Evolutionary conservation across 2,888 invertebrate genomes (phyloP).

Genomic region (Drosophila helvetica): DNA sequence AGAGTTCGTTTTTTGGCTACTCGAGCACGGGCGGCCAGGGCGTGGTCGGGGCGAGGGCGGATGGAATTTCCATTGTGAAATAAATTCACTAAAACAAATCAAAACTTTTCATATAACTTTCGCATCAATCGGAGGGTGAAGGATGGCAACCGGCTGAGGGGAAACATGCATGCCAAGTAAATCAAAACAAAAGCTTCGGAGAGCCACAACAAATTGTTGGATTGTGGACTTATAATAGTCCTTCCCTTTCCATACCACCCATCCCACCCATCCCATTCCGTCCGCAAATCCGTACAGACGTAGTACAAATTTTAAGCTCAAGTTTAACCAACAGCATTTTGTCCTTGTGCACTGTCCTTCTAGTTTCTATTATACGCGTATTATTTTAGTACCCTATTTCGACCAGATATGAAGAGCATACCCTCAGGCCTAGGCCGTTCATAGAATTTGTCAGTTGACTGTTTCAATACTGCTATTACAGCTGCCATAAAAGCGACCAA

Average conservation of each 20-base stretch:
- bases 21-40: constrained; percentile 12
- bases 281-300: constrained; percentile 32
- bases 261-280: background rate
- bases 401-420: background rate
- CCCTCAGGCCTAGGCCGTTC: too few species aligned
- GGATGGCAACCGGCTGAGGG: background rate
- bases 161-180: constrained; percentile 56
- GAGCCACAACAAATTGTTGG: constrained; percentile 37
- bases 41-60: constrained; percentile 7
- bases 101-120: constrained; percentile 80
- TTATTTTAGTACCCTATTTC: constrained; percentile 1
- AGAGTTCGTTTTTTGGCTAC: constrained; percentile 44
- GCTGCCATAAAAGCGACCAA: too few species aligned
- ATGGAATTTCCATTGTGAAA: constrained; percentile 55
- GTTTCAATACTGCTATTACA: background rate
- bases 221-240: constrained; percentile 57
- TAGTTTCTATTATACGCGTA: constrained; percentile 7
- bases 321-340: constrained; percentile 50
- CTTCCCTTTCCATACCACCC: background rate
- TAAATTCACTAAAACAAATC: constrained; percentile 77
- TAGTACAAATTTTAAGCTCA: constrained; percentile 60
- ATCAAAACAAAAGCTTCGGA: constrained; percentile 49
- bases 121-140: constrained; percentile 58
- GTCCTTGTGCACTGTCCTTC: constrained; percentile 47
- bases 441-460: too few species aligned